Conservation (phyloP, 2,888 invertebrate species). For the Synanthedon vespiformis region DNA sequence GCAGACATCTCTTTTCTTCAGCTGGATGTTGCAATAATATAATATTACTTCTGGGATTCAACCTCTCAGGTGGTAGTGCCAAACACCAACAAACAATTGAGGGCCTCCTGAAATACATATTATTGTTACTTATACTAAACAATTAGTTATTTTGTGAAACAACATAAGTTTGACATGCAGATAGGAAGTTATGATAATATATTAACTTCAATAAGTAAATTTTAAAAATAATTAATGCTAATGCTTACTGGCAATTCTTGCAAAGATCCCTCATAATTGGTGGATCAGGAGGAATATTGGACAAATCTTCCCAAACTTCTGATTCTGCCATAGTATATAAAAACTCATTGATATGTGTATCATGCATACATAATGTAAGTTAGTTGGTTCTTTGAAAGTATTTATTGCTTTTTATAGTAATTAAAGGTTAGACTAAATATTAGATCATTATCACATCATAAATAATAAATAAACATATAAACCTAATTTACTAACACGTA, state of each 20-base stretch:
- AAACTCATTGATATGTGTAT: background rate
- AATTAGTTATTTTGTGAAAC: background rate
- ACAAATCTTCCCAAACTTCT: slow-evolving; percentile 77
- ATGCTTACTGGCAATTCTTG: slow-evolving; percentile 77
- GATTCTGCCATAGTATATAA: slow-evolving; percentile 35
- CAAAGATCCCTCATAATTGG: slow-evolving; percentile 80
- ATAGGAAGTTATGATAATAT: too few relatives aligned
- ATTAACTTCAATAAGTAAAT: too few relatives aligned
- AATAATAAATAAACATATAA: too few relatives aligned
- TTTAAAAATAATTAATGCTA: slow-evolving; percentile 11
- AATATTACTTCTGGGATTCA: slow-evolving; percentile 78
- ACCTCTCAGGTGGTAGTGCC: slow-evolving; percentile 78
- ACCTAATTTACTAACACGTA: too few relatives aligned
- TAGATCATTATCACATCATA: too few relatives aligned
- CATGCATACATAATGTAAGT: background rate
- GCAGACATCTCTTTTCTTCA: slow-evolving; percentile 88
- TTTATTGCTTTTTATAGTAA: background rate
- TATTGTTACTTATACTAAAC: background rate
- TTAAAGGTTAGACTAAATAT: background rate
- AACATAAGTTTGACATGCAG: too few relatives aligned
- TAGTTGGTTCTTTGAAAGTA: background rate
- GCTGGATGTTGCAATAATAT: slow-evolving; percentile 93
- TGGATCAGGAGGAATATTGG: slow-evolving; percentile 81
- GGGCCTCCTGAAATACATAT: slow-evolving; percentile 76
- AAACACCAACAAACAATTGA: slow-evolving; percentile 91